Evolutionary conservation across 2,888 invertebrate species (phyloP), one percentile per base, ranked within the genome.

Genomic region (Hypercompe scribonia): DNA sequence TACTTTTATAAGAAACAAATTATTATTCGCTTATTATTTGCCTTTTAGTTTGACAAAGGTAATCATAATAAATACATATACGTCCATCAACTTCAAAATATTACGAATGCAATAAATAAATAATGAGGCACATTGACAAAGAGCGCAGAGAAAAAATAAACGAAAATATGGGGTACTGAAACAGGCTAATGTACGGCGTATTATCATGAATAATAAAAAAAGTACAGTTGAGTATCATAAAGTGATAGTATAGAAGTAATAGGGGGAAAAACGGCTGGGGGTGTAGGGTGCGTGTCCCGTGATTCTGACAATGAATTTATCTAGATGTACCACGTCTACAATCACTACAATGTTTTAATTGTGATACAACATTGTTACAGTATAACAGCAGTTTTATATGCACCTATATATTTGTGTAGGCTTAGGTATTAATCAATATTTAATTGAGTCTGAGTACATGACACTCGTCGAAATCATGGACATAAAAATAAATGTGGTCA

Each of bases 141-240:
- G 85, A 85, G 79, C 24, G 80, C 78, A 75, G 77, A 79, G 84
- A 84, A 89, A 85, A 87, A 87, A 72, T 79, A 83, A 85, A 84
- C 79, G 79, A 79, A 84, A 83, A 87, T 88, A 88, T 85, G 79
- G 82, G 77, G 84, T 88, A 88, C 88, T 88, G 90, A 88, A 91
- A 89, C 87, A 91, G 87, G 90, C 91, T 94, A 93, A 94, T 94
- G 93, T 92, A 91, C 81, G 88, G 87, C 85, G 90, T 92, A 94
- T 94, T 93, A 94, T 89, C 91, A 92, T 94, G 92, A 94, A 94
- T 94, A 94, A 94, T 94, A 94, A 91, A 94, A 91, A 92, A 92
- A 90, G 89, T 86, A 90, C 92, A 89, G 90, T 89, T 86, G 89
- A 90, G 91, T 91, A 94, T 93, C 93, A 93, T 93, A 94, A 94